Percentiles rank a stretch among this genome's conserved stretches.
phyloP scores from a whole-genome alignment of 1,140 invertebrate genomes.

The Diuraphis noxia region DNA sequence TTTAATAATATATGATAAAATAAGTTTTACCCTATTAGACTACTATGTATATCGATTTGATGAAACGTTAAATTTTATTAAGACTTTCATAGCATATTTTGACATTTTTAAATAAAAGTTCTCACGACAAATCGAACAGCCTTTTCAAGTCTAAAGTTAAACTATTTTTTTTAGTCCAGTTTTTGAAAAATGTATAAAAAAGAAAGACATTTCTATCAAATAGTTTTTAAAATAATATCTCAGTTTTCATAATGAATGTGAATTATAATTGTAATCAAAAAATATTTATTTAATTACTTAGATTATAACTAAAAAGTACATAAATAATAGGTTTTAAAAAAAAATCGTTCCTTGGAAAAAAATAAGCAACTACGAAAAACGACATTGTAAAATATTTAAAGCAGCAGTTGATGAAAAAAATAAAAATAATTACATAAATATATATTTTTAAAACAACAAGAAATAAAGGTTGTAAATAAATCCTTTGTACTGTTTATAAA shows the following conservation, averaged over 20 bases:
- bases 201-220: neutral
- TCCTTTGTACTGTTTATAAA: neutral
- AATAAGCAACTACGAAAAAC: neutral
- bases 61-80: neutral
- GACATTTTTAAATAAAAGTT: neutral
- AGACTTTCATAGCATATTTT: neutral
- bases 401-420: neutral
- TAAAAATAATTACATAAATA: neutral
- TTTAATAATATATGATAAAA: neutral
- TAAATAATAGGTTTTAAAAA: neutral
- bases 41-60: neutral
- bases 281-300: neutral
- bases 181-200: neutral
- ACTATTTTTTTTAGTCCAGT: neutral
- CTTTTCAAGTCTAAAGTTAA: neutral
- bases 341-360: neutral
- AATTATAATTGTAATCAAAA: neutral
- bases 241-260: neutral
- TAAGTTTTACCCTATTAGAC: neutral
- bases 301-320: neutral
- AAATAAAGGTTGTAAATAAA: neutral
- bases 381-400: neutral
- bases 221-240: neutral
- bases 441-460: neutral
- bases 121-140: neutral